Evolutionary conservation across 2,797 vertebrate species (phyloP).

Genomic region (Synanceia verrucosa): DNA sequence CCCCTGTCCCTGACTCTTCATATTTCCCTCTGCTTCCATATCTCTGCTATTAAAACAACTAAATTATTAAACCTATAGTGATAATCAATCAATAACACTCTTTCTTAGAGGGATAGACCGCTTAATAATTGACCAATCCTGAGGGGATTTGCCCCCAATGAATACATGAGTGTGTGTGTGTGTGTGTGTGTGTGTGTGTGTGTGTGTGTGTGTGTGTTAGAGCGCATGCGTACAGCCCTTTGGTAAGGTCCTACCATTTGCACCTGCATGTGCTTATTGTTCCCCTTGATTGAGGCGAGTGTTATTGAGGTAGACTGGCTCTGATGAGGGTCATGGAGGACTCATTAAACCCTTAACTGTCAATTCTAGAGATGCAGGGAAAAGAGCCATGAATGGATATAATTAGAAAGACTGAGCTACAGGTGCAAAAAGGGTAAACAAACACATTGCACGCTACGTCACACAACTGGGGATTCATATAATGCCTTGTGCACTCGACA

Average conservation of each 20-base stretch:
- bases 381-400: slow-evolving; percentile 33
- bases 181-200: background rate
- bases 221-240: background rate
- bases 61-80: slow-evolving; percentile 92
- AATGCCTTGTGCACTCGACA: too few species aligned
- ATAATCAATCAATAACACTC: slow-evolving; percentile 91
- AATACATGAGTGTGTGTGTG: background rate
- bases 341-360: slow-evolving; percentile 68
- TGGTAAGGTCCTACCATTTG: slow-evolving; percentile 16
- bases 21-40: slow-evolving; percentile 69
- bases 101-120: slow-evolving; percentile 91
- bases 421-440: slow-evolving; percentile 62
- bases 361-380: slow-evolving; percentile 39
- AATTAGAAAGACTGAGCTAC: slow-evolving; percentile 60
- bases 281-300: slow-evolving; percentile 51
- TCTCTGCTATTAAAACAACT: slow-evolving; percentile 85
- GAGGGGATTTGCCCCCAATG: slow-evolving; percentile 71
- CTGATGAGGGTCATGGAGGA: slow-evolving; percentile 62
- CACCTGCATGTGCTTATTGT: slow-evolving; percentile 59
- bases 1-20: slow-evolving; percentile 37
- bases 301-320: slow-evolving; percentile 56
- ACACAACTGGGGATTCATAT: background rate
- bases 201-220: background rate
- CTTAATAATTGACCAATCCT: slow-evolving; percentile 96
- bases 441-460: slow-evolving; percentile 23